Base-by-base conservation (phyloP, 2,797 vertebrate genomes). In the Syndactyla subalaris region DNA sequence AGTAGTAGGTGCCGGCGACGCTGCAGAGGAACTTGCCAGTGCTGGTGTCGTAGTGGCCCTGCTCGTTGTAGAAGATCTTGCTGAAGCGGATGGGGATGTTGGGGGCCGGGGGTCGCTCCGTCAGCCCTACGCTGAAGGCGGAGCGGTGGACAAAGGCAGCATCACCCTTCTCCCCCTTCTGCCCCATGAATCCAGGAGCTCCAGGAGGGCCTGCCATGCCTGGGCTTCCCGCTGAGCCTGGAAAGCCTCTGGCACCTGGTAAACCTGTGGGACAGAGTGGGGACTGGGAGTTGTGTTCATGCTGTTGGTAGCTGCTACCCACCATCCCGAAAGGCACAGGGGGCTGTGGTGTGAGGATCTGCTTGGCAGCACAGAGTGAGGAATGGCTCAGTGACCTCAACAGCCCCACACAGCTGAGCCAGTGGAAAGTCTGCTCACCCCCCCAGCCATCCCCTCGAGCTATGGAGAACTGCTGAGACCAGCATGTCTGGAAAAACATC, bases 41-140 rank as follows among this genome's bases (percentile, higher is more conserved):
- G 93, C 95, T 97, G 59, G 89, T 23, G 2, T 98, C 98, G 0
- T 98, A 99, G 95, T 98, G 98, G 45, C 85, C 96, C 89, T 98
- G 98, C 71, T 98, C 97, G 0, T 98, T 98, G 96, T 98, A 99
- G 97, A 98, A 98, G 77, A 98, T 97, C 96, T 99, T 98, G 92
- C 91, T 97, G 93, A 99, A 99, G 88, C 95, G 97, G 91, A 99
- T 98, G 68, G 98, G 98, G 23, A 98, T 81, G 1, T 97, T 98
- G 83, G 98, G 93, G 16, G 96, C 72, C 0, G 97, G 96, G 34
- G 88, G 91, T 23, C 85, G 48, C 22, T 71, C 86, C 0, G 93
- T 96, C 88, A 98, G 83, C 39, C 98, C 98, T 39, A 98, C 98
- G 1, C 98, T 98, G 97, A 98, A 99, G 23, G 98, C 98, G 1